A percentile compares a stretch with the other conserved stretches of the same genome.
Conservation (phyloP, 2,888 invertebrate genomes). For the Neoaliturus tenellus region DNA sequence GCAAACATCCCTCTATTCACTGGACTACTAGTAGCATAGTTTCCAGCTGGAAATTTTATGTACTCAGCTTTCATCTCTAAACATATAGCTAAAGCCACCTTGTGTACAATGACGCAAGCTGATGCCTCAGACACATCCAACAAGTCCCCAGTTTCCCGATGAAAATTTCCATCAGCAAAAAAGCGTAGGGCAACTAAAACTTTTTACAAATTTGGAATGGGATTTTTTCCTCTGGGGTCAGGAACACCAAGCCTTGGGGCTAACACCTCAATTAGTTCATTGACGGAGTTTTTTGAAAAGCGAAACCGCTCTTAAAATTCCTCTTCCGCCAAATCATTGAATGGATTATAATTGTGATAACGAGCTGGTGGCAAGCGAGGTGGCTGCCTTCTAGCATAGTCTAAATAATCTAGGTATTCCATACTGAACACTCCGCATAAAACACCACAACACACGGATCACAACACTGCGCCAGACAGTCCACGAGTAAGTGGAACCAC, state of each 20-base stretch:
- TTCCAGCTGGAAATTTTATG: too few species aligned
- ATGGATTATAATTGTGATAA: not conserved
- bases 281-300: not conserved
- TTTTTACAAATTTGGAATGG: slow-evolving; percentile 17
- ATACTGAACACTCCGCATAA: not conserved
- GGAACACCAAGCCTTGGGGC: slow-evolving; percentile 4
- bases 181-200: slow-evolving; percentile 3
- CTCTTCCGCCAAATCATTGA: not conserved
- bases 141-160: not conserved
- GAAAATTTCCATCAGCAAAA: slow-evolving; percentile 21
- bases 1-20: too few species aligned
- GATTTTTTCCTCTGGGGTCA: not conserved
- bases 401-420: not conserved
- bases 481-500: too few species aligned
- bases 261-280: not conserved
- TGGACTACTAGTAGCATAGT: too few species aligned
- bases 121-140: not conserved
- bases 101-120: not conserved
- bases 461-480: too few species aligned
- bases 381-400: not conserved
- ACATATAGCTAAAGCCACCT: not conserved
- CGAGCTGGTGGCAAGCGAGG: not conserved
- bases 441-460: not conserved
- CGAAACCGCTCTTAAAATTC: not conserved
- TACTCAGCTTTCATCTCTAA: not conserved